These are phyloP conservation scores for Acleris holmiana DNA, from an alignment of 2,888 invertebrate species.

Conservation along the genomic window DNA sequence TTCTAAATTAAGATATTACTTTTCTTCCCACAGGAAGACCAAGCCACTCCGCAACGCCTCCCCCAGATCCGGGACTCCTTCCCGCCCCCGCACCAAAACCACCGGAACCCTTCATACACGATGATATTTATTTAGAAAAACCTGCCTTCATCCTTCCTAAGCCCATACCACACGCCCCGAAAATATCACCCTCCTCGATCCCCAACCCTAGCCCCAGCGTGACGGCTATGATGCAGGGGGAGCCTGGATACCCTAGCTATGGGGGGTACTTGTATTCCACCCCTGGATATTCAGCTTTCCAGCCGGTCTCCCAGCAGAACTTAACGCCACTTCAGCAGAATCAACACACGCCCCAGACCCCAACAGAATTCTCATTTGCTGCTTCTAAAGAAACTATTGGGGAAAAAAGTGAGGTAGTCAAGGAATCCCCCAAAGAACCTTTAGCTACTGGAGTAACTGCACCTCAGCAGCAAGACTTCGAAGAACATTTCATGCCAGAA, in stretches of 20 bases:
- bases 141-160: constrained; percentile 62
- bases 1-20: constrained; percentile 27
- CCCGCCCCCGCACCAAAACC: constrained; percentile 56
- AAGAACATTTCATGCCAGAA: constrained; percentile 71
- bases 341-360: constrained; percentile 49
- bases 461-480: constrained; percentile 62
- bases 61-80: constrained; percentile 41
- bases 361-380: constrained; percentile 52
- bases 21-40: constrained; percentile 49
- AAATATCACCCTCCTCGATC: constrained; percentile 79
- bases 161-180: constrained; percentile 68
- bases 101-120: constrained; percentile 60
- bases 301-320: constrained; percentile 66
- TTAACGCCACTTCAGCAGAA: constrained; percentile 50
- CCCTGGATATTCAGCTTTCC: constrained; percentile 79
- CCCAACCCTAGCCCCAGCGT: constrained; percentile 78
- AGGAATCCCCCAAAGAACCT: constrained; percentile 39
- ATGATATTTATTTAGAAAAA: constrained; percentile 59
- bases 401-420: constrained; percentile 45
- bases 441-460: constrained; percentile 23
- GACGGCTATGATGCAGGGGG: constrained; percentile 64
- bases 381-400: constrained; percentile 48
- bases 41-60: constrained; percentile 21
- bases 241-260: constrained; percentile 66
- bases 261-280: constrained; percentile 73